Evolutionary conservation across 2,888 invertebrate genomes (phyloP).

Genomic region (Apamea crenata): DNA sequence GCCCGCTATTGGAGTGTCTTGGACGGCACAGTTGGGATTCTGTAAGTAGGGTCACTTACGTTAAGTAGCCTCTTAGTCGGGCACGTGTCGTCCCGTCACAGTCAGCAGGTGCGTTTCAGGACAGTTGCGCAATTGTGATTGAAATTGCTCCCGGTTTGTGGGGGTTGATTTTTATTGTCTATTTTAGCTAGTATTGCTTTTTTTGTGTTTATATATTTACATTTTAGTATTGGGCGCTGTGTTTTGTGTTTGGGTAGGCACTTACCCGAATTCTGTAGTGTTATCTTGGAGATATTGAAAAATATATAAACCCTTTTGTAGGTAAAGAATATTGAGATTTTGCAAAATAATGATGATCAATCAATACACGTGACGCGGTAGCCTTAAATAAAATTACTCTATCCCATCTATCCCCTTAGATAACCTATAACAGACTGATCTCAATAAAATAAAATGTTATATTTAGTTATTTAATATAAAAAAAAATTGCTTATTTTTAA

Average conservation of each 20-base stretch:
- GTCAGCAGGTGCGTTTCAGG: constrained; percentile 85
- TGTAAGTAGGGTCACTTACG: constrained; percentile 88
- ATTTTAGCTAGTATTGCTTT: constrained; percentile 73
- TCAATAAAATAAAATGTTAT: no score
- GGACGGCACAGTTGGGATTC: constrained; percentile 76
- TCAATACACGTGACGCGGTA: neutral
- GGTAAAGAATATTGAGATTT: neutral
- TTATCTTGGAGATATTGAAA: neutral
- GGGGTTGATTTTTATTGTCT: constrained; percentile 80
- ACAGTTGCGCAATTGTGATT: constrained; percentile 82
- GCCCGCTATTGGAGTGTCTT: constrained; percentile 80
- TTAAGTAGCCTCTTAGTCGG: constrained; percentile 88
- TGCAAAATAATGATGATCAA: neutral
- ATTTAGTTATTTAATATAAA: no score
- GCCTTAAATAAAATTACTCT: neutral
- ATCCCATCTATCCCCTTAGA: neutral
- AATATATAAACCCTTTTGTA: neutral
- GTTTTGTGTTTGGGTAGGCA: constrained; percentile 22
- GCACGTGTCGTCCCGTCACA: constrained; percentile 83
- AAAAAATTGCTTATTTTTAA: no score
- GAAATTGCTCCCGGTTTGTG: constrained; percentile 81
- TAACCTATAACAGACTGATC: no score
- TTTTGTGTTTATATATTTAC: constrained; percentile 62
- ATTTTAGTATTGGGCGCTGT: constrained; percentile 18
- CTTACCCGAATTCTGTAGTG: neutral